A percentile compares a stretch with the other conserved stretches of the same genome.
phyloP scores from a whole-genome alignment of 2,888 invertebrate genomes.

The Leptopilina syphax region DNA sequence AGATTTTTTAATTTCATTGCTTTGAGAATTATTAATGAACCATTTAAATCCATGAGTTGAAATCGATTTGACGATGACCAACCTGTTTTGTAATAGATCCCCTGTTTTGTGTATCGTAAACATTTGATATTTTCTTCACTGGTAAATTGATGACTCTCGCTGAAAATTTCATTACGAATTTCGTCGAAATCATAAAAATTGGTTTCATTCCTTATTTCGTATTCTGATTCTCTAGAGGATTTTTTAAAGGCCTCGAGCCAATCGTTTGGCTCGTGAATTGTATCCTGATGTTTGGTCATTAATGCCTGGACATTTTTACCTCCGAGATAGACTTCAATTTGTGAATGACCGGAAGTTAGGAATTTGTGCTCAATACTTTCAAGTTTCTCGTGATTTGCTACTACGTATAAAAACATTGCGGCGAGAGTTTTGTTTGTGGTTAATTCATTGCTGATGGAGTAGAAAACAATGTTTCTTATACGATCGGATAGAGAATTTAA shows the following conservation, averaged over 20 bases:
- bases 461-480: conserved; percentile 21
- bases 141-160: conserved; percentile 28
- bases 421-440: conserved; percentile 23
- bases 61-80: background rate
- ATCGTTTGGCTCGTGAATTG: conserved; percentile 44
- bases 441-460: conserved; percentile 35
- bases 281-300: conserved; percentile 14
- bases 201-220: conserved; percentile 18
- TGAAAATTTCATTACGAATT: conserved; percentile 20
- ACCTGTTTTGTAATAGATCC: conserved; percentile 36
- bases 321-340: conserved; percentile 44
- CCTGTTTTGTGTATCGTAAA: conserved; percentile 41
- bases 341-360: conserved; percentile 44
- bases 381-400: conserved; percentile 14
- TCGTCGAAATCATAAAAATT: conserved; percentile 44
- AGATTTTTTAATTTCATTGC: background rate
- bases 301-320: conserved; percentile 38
- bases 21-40: too few species aligned
- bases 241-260: conserved; percentile 39
- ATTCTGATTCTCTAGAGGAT: background rate
- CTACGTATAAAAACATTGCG: background rate
- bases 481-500: conserved; percentile 20
- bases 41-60: background rate
- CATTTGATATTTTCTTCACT: conserved; percentile 28
- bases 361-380: conserved; percentile 48